These are phyloP conservation scores for Creontiades dilutus DNA, from an alignment of 2,888 invertebrate genomes.

Conservation along the genomic window DNA sequence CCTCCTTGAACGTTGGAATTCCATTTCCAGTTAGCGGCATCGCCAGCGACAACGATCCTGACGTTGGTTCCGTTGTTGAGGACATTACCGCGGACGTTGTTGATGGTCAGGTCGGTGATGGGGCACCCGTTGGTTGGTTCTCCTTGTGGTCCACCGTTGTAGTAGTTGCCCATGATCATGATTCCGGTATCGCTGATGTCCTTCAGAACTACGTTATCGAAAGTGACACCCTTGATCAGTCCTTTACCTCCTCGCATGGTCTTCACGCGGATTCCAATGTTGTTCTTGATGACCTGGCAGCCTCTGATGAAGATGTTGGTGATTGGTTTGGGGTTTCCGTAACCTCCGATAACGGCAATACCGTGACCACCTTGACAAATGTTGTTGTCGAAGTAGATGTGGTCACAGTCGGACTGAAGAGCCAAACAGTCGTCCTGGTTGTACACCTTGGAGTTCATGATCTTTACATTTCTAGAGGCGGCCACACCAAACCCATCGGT, in stretches of 20 bases:
- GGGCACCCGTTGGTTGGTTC: slow-evolving; percentile 41
- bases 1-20: slow-evolving; percentile 40
- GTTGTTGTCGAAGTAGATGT: slow-evolving; percentile 46
- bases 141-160: slow-evolving; percentile 37
- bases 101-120: slow-evolving; percentile 11
- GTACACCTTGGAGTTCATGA: slow-evolving; percentile 22
- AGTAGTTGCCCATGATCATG: slow-evolving; percentile 48
- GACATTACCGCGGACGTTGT: slow-evolving; percentile 44
- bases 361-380: slow-evolving; percentile 55
- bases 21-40: slow-evolving; percentile 15
- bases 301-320: slow-evolving; percentile 15
- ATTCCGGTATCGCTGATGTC: slow-evolving; percentile 32
- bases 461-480: background rate
- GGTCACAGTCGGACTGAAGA: slow-evolving; percentile 23
- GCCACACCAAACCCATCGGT: slow-evolving; percentile 57
- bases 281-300: slow-evolving; percentile 38
- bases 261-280: slow-evolving; percentile 43
- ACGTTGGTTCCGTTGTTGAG: slow-evolving; percentile 46
- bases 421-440: slow-evolving; percentile 62
- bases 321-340: background rate
- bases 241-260: slow-evolving; percentile 19
- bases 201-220: slow-evolving; percentile 28
- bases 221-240: slow-evolving; percentile 23
- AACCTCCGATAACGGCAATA: slow-evolving; percentile 11
- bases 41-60: background rate